Evolutionary conservation across 64 coral and sea anemone genomes (phyloP), one percentile per base, ranked within the genome.

Genomic region (Orbicella faveolata): DNA sequence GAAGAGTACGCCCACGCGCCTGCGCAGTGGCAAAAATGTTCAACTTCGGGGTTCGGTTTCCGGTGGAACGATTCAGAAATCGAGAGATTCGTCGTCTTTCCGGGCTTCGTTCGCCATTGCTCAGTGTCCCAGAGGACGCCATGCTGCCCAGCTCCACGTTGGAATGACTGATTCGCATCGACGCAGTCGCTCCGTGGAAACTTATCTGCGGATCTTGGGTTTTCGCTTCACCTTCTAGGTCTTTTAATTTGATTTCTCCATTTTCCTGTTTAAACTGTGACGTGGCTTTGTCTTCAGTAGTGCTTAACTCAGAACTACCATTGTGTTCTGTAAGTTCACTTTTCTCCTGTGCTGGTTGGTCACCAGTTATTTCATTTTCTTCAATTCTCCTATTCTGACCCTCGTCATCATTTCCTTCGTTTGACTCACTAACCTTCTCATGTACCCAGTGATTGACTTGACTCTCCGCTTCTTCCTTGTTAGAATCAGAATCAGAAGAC

Each of bases 11-110:
- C 14, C 90, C 76, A 34, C 83, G 81, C 61, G 90, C 81, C 63
- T 92, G 90, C 82, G 90, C 90, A 79, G 73, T 83, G 44, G 90
- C 90, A 39, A 92, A 92, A 25, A 92, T 54, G 78, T 92, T 92
- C 12, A 57, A 37, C 12, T 77, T 89, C 9, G 87, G 53, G 10
- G 53, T 35, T 21, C 90, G 90, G 73, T 77, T 69, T 12, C 90
- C 90, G 20, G 77, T 26, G 21, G 67, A 70, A 25, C 21, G 21
- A 70, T 70, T 70, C 21, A 23, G 75, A 34, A 85, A 92, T 14
- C 90, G 89, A 77, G 66, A 52, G 51, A 85, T 74, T 15, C 89
- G 89, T 68, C 81, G 64, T 44, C 81, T 66, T 36, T 84, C 81
- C 33, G 81, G 81, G 63, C 81, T 68, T 68, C n/a, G 44, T 36